Evolutionary conservation across 2,113 vertebrate genomes (phyloP).

Genomic region (Nycticorax nycticorax): DNA sequence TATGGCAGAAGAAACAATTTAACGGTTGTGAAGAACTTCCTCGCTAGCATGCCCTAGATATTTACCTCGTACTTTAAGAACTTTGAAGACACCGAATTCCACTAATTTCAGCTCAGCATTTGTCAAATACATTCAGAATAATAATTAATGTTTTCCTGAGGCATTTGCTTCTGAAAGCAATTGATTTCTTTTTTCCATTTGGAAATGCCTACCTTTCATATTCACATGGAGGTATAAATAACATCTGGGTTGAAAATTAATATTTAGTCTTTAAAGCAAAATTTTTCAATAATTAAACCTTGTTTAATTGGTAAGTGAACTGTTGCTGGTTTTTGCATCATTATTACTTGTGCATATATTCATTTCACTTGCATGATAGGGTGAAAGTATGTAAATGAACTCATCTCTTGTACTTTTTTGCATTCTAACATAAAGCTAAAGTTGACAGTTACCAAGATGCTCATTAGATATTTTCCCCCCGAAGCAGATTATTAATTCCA

Average conservation of each 20-base stretch:
- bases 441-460: not conserved
- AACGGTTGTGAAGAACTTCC: not conserved
- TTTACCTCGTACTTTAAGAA: not conserved
- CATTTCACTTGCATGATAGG: not conserved
- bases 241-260: not conserved
- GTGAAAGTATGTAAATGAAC: not conserved
- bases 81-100: not conserved
- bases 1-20: not conserved
- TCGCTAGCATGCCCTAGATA: not conserved
- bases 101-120: not conserved
- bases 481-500: not conserved
- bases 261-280: not conserved
- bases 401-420: not conserved
- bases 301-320: not conserved
- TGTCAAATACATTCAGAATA: not conserved
- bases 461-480: not conserved
- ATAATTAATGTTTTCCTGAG: constrained; percentile 1
- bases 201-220: constrained; percentile 2
- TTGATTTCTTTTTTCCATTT: not conserved
- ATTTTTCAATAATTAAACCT: not conserved
- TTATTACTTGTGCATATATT: not conserved
- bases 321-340: not conserved
- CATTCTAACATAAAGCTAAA: not conserved
- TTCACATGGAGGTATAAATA: not conserved
- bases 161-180: not conserved